These are phyloP conservation scores for Zophobas morio DNA, from an alignment of 1,140 invertebrate species.

Conservation along the genomic window DNA sequence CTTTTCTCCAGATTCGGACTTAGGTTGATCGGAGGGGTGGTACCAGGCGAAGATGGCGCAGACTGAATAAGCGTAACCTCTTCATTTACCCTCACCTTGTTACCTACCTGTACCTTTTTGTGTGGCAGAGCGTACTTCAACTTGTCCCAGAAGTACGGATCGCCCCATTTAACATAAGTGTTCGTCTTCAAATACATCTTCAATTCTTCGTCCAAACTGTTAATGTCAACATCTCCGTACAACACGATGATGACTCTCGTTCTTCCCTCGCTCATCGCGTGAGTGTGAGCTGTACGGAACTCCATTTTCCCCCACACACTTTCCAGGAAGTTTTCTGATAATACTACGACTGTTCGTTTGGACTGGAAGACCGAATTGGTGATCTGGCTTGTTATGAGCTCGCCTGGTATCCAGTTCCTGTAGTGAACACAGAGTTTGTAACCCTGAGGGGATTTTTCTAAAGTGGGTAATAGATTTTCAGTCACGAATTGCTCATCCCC, in stretches of 20 bases:
- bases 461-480: slow-evolving; percentile 75
- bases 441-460: slow-evolving; percentile 74
- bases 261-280: slow-evolving; percentile 81
- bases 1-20: too few species aligned
- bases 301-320: slow-evolving; percentile 90
- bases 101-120: neutral
- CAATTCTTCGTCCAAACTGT: slow-evolving; percentile 80
- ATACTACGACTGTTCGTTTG: slow-evolving; percentile 83
- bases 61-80: too few species aligned
- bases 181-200: slow-evolving; percentile 84
- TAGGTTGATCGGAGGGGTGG: too few species aligned
- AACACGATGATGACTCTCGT: slow-evolving; percentile 84
- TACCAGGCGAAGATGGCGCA: too few species aligned
- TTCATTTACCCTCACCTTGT: neutral
- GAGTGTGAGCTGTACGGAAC: slow-evolving; percentile 83
- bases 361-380: slow-evolving; percentile 83
- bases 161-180: slow-evolving; percentile 88
- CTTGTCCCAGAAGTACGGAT: slow-evolving; percentile 90
- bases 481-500: slow-evolving; percentile 83
- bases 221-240: slow-evolving; percentile 79
- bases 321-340: slow-evolving; percentile 85
- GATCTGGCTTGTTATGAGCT: slow-evolving; percentile 85
- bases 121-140: slow-evolving; percentile 74
- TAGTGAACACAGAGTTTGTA: slow-evolving; percentile 84
- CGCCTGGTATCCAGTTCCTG: slow-evolving; percentile 84